Conservation (phyloP, 2,797 vertebrate species). For the Hylomyscus alleni region DNA sequence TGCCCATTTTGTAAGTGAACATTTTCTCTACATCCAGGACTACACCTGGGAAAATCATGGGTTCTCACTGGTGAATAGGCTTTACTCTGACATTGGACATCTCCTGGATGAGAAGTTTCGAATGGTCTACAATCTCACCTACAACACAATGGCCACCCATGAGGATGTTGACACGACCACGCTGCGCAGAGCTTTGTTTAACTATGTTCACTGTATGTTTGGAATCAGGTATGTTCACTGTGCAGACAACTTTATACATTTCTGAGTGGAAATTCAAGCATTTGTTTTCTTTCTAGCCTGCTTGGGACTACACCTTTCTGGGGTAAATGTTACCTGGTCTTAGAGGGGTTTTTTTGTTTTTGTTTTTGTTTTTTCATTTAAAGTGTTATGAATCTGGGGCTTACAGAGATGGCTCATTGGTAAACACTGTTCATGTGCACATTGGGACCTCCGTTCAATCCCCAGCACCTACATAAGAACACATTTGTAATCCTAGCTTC, state of each 20-base stretch:
- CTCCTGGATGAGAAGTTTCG: conserved; percentile 93
- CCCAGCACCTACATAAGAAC: not conserved
- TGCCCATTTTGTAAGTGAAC: not conserved
- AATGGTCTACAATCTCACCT: conserved; percentile 93
- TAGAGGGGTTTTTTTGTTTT: not conserved
- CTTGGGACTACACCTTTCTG: not conserved
- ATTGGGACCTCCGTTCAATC: not conserved
- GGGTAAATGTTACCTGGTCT: conserved; percentile 6
- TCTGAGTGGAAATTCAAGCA: not conserved
- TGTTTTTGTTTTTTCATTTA: not conserved
- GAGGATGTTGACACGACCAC: conserved; percentile 92
- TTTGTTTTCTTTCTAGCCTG: not conserved
- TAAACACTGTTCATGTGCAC: not conserved
- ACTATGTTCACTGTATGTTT: conserved; percentile 95
- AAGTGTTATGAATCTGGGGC: not conserved
- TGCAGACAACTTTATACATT: not conserved
- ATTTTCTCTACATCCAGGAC: conserved; percentile 87
- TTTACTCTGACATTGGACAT: conserved; percentile 93
- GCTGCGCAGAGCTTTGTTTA: conserved; percentile 92
- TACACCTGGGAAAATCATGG: conserved; percentile 94
- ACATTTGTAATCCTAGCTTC: not conserved
- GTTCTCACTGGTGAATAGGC: conserved; percentile 93
- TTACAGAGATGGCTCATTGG: not conserved
- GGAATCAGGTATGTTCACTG: conserved; percentile 91
- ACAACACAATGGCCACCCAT: conserved; percentile 92